Conservation (phyloP, 53 echinoderm and acorn worm species). For the Antedon mediterranea region DNA sequence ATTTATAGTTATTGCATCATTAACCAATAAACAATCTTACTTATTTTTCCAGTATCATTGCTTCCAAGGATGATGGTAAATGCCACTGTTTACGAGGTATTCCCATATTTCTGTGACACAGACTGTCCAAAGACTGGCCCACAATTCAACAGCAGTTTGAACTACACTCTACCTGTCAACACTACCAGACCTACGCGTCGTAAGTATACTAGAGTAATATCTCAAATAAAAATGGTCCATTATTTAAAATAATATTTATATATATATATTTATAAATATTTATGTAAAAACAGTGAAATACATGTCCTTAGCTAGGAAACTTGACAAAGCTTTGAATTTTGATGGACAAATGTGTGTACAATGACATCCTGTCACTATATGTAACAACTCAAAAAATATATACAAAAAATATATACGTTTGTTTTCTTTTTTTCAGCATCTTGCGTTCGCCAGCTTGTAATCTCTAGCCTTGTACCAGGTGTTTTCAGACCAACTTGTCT, state of each 20-base stretch:
- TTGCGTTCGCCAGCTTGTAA: slow-evolving; percentile 41
- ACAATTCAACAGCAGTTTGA: background rate
- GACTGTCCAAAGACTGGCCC: background rate
- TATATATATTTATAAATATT: too few relatives aligned
- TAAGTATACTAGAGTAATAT: background rate
- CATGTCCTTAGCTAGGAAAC: too few relatives aligned
- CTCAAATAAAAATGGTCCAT: too few relatives aligned
- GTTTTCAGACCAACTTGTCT: slow-evolving; percentile 38
- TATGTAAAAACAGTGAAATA: too few relatives aligned
- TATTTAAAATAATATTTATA: too few relatives aligned
- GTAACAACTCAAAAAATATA: too few relatives aligned
- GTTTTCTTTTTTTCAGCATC: slow-evolving; percentile 2
- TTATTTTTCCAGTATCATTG: background rate
- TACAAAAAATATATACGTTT: too few relatives aligned
- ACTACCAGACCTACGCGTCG: background rate
- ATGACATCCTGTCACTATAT: too few relatives aligned
- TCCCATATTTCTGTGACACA: background rate
- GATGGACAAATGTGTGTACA: too few relatives aligned
- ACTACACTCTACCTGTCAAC: background rate
- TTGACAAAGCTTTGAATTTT: too few relatives aligned
- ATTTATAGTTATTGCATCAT: too few relatives aligned
- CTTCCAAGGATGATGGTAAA: background rate
- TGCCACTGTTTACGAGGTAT: background rate
- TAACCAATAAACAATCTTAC: too few relatives aligned
- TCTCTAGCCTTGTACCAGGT: slow-evolving; percentile 30